A percentile compares a stretch with the other conserved stretches of the same genome.
Conservation (phyloP, 2,113 vertebrate genomes). For the Panthera leo region DNA sequence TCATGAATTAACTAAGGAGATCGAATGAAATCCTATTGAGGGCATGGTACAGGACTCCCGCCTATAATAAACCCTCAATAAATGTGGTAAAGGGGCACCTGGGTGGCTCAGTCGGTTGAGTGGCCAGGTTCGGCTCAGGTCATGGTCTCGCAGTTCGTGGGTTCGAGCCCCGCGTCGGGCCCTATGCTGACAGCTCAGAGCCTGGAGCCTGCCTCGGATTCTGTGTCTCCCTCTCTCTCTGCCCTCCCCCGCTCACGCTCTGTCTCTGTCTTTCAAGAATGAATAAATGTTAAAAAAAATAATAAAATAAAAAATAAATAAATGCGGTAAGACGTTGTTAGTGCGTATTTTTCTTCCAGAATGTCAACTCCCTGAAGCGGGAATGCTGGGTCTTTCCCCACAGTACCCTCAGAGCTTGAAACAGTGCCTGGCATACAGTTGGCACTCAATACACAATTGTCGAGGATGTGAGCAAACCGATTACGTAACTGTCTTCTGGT, state of each 20-base stretch:
- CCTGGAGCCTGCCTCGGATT: no score
- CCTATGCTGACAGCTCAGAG: no score
- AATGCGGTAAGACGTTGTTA: neutral
- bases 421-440: neutral
- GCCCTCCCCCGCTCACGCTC: no score
- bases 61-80: neutral
- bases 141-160: no score
- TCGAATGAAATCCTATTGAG: neutral
- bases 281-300: no score
- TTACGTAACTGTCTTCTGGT: neutral
- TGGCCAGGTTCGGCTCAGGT: no score
- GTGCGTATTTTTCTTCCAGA: neutral
- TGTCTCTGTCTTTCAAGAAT: no score
- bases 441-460: neutral
- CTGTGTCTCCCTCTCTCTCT: no score
- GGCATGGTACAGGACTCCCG: neutral
- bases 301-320: no score
- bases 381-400: neutral
- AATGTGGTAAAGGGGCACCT: no score
- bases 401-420: neutral
- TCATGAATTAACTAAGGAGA: neutral
- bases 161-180: no score
- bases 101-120: no score
- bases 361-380: neutral
- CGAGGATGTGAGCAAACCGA: fast-evolving